Evolutionary conservation across 2,797 vertebrate genomes (phyloP).

Genomic region (Cetoscarus ocellatus): DNA sequence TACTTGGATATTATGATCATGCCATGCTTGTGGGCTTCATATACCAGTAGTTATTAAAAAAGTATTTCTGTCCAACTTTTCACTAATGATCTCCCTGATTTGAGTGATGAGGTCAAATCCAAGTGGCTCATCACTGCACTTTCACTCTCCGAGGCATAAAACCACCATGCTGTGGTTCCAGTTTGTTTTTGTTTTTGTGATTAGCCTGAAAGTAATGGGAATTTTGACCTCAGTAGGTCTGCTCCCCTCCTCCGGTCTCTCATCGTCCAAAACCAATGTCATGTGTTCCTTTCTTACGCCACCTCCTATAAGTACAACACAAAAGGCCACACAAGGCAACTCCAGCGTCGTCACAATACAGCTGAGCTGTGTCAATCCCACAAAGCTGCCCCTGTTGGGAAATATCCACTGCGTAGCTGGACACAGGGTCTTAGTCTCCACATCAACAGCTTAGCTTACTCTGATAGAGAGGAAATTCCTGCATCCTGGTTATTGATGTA

Average conservation of each 20-base stretch:
- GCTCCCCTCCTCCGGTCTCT: conserved; percentile 29
- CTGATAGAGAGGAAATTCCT: conserved; percentile 43
- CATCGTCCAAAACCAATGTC: conserved; percentile 35
- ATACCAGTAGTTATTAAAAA: no score
- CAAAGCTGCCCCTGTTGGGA: conserved; percentile 68
- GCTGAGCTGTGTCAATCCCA: conserved; percentile 61
- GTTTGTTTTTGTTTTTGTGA: conserved; percentile 4
- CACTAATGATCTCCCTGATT: no score
- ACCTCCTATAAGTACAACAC: conserved; percentile 55
- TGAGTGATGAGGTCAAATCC: no score
- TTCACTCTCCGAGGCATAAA: not conserved
- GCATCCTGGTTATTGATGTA: conserved; percentile 46
- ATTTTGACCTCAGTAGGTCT: conserved; percentile 37
- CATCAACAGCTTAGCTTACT: conserved; percentile 39
- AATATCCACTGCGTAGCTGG: conserved; percentile 50
- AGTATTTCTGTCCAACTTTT: no score
- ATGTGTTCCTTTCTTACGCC: conserved; percentile 51
- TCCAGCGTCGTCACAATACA: conserved; percentile 45
- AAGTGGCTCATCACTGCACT: not conserved
- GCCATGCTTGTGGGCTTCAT: no score
- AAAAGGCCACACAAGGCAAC: conserved; percentile 62
- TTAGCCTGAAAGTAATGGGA: conserved; percentile 30
- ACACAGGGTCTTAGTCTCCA: conserved; percentile 41
- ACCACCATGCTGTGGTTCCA: no score
- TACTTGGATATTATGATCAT: no score